These are phyloP conservation scores for Dallia pectoralis DNA, from an alignment of 2,797 vertebrate species.

Conservation along the genomic window DNA sequence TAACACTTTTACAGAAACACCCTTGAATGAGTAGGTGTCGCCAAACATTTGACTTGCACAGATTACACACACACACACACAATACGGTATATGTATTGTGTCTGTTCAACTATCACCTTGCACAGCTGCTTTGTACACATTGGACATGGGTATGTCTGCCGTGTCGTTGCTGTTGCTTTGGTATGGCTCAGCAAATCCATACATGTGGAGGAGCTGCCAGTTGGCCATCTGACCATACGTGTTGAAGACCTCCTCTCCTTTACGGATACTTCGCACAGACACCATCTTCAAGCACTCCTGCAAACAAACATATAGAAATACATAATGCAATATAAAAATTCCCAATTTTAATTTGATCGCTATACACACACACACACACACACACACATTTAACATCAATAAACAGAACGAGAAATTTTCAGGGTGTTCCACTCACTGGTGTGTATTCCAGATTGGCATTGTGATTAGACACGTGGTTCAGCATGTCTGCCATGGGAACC, in stretches of 20 bases:
- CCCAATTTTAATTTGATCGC: neutral
- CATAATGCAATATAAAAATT: too few relatives aligned
- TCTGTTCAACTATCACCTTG: constrained; percentile 68
- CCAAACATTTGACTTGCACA: too few relatives aligned
- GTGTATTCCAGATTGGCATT: constrained; percentile 91
- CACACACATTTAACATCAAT: neutral
- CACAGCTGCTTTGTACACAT: constrained; percentile 71
- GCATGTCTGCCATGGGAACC: constrained; percentile 95
- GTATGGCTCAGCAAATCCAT: constrained; percentile 87
- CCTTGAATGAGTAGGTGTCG: too few relatives aligned
- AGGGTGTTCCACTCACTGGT: constrained; percentile 69
- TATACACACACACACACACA: neutral
- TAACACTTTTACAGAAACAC: too few relatives aligned
- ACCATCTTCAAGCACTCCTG: constrained; percentile 90
- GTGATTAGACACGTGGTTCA: constrained; percentile 90
- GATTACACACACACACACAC: neutral
- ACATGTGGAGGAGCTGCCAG: constrained; percentile 98
- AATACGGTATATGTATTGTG: neutral
- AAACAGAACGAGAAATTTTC: neutral
- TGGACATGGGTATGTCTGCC: constrained; percentile 82
- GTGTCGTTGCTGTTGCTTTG: constrained; percentile 84
- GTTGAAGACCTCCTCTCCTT: constrained; percentile 91
- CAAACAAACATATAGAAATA: neutral
- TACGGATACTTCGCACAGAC: constrained; percentile 69
- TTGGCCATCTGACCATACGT: constrained; percentile 94